A percentile compares a stretch with the other conserved stretches of the same genome.
These are phyloP conservation scores for Leptinotarsa lineolata DNA, from an alignment of 1,140 invertebrate genomes.

Conservation along the genomic window DNA sequence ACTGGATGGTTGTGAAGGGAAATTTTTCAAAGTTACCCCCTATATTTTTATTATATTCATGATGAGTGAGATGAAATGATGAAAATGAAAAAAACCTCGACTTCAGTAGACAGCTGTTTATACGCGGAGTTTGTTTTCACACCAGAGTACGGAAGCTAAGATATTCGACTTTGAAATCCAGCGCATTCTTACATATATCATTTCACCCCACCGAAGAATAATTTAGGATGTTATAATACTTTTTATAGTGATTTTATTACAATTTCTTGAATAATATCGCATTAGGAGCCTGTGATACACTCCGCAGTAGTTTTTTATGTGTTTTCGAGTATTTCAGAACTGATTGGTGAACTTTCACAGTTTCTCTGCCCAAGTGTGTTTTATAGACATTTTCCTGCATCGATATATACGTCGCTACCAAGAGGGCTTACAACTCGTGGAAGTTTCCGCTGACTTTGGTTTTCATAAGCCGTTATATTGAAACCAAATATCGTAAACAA, in stretches of 20 bases:
- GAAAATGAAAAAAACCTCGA: too few species aligned
- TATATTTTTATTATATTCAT: neutral
- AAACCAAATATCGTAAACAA: slow-evolving; percentile 11
- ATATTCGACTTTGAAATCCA: slow-evolving; percentile 10
- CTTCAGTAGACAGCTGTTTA: neutral
- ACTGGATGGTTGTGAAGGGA: neutral
- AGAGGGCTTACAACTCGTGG: neutral
- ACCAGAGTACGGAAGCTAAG: neutral
- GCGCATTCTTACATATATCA: slow-evolving; percentile 15
- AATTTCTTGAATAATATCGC: slow-evolving; percentile 17
- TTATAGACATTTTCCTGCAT: neutral
- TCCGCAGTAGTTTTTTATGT: slow-evolving; percentile 19
- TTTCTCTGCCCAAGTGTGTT: slow-evolving; percentile 19
- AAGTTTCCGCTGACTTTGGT: neutral
- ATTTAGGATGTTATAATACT: slow-evolving; percentile 16
- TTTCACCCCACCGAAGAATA: neutral
- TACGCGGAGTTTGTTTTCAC: neutral
- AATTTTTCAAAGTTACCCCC: too few species aligned
- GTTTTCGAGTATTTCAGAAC: slow-evolving; percentile 16
- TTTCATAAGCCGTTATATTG: neutral
- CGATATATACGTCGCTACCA: neutral
- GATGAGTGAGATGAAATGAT: too few species aligned
- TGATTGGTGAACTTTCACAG: slow-evolving; percentile 18
- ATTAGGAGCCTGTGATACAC: slow-evolving; percentile 12
- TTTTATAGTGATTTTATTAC: slow-evolving; percentile 20